Conservation (phyloP, 2,113 vertebrate species). For the Eubucco bourcierii region DNA sequence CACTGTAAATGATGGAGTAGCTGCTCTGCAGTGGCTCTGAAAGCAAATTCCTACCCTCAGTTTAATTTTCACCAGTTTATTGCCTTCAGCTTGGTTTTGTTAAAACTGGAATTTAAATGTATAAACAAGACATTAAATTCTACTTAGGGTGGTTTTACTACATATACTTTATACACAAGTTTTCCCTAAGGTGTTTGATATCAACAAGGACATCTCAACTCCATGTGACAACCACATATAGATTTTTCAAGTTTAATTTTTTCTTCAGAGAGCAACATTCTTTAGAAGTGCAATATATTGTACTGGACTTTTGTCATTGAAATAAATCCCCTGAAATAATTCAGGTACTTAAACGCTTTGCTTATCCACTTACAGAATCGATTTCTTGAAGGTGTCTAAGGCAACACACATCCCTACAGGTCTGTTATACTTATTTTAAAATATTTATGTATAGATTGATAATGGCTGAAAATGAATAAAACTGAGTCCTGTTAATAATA, state of each 20-base stretch:
- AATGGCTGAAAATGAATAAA: not conserved
- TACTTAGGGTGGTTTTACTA: not conserved
- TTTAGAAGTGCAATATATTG: not conserved
- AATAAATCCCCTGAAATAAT: not conserved
- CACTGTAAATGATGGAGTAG: not conserved
- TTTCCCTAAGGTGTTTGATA: not conserved
- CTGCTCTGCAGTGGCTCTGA: not conserved
- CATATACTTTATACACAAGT: not conserved
- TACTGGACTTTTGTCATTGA: not conserved
- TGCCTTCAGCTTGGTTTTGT: not conserved
- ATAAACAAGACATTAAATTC: not conserved
- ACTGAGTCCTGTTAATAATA: not conserved
- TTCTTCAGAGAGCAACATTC: not conserved
- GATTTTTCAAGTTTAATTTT: not conserved
- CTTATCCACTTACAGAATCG: not conserved
- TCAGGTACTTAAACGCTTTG: not conserved
- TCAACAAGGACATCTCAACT: not conserved
- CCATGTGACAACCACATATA: not conserved
- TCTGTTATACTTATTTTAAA: not conserved
- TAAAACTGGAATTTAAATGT: not conserved
- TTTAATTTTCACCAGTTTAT: not conserved
- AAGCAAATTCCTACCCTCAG: not conserved
- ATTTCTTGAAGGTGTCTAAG: not conserved
- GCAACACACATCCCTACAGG: not conserved
- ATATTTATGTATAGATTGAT: not conserved